Evolutionary conservation across 2,888 invertebrate genomes (phyloP).

Genomic region (Teleogryllus oceanicus): DNA sequence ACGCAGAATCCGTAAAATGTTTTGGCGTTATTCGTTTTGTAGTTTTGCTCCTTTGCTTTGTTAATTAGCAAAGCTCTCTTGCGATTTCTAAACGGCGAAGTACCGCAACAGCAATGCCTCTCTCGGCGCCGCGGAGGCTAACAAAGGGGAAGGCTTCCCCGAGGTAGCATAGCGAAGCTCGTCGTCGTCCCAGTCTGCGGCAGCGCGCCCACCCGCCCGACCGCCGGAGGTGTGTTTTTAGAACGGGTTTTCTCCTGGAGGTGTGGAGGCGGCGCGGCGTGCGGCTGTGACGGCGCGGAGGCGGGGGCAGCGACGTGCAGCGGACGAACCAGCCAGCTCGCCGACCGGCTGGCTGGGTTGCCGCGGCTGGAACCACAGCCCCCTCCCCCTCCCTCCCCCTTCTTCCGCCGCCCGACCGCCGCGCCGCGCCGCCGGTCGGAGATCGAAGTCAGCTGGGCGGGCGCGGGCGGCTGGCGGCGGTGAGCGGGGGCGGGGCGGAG

Average conservation of each 20-base stretch:
- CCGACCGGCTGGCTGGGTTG: conserved; percentile 24
- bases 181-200: no score
- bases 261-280: not conserved
- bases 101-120: no score
- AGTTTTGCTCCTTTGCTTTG: no score
- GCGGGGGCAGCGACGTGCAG: conserved; percentile 33
- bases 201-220: not conserved
- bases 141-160: no score
- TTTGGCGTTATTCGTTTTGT: no score
- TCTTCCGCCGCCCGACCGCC: conserved; percentile 23
- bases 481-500: not conserved
- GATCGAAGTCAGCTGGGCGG: conserved; percentile 32
- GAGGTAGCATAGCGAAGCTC: no score
- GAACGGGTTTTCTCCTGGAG: not conserved
- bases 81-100: no score
- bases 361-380: conserved; percentile 24
- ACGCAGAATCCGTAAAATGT: no score
- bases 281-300: not conserved
- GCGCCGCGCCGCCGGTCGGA: conserved; percentile 28
- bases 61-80: no score
- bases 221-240: not conserved
- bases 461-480: not conserved
- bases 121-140: no score
- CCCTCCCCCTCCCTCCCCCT: no score
- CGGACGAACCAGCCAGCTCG: conserved; percentile 34